Evolutionary conservation across 2,797 vertebrate genomes (phyloP).

Genomic region (Cephalopachus bancanus): DNA sequence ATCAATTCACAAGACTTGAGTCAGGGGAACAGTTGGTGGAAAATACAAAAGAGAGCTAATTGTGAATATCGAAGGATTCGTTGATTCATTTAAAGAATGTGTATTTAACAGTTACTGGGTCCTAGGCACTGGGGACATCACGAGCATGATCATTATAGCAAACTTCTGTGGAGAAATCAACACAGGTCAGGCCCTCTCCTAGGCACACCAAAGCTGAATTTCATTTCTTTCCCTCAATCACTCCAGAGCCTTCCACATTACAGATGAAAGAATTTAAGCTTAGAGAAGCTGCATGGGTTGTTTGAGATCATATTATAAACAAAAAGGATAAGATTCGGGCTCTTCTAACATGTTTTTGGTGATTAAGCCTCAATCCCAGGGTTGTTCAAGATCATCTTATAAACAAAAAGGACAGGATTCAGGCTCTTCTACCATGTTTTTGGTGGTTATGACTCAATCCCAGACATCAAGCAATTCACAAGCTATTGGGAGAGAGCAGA

Average conservation of each 20-base stretch:
- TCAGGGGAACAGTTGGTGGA: neutral
- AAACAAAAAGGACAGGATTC: neutral
- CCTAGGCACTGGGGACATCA: neutral
- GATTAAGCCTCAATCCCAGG: neutral
- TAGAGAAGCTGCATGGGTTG: neutral
- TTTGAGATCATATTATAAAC: neutral
- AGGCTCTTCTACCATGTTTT: neutral
- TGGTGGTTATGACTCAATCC: neutral
- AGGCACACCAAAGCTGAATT: neutral
- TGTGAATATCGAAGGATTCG: neutral
- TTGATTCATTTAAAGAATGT: neutral
- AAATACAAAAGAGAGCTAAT: neutral
- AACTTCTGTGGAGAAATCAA: neutral
- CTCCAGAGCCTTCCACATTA: neutral
- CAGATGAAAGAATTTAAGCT: neutral
- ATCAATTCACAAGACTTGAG: slow-evolving; percentile 29
- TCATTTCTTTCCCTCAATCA: neutral
- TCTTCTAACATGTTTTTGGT: neutral
- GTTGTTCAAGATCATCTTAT: neutral
- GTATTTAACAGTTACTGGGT: neutral
- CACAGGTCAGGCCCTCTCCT: neutral
- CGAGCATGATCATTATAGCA: rapidly evolving
- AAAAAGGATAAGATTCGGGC: neutral
- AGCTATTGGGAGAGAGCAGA: neutral
- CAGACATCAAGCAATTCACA: neutral